These are phyloP conservation scores for Amphipyra berbera DNA, from an alignment of 2,888 invertebrate genomes.

Conservation along the genomic window DNA sequence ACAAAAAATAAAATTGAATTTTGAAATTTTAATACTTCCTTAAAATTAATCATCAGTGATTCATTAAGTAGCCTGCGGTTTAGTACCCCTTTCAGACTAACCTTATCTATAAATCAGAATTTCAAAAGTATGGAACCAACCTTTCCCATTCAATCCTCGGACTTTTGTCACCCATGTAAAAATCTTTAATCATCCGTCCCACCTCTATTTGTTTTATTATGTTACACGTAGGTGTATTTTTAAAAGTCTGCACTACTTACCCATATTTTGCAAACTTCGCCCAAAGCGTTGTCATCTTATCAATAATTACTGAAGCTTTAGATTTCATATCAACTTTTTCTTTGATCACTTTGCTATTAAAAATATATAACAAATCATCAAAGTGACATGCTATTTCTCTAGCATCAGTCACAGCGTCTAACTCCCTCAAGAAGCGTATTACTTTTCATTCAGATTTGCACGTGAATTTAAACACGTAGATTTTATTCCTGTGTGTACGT, in stretches of 20 bases:
- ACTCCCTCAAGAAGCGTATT: slow-evolving; percentile 18
- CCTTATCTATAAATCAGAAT: slow-evolving; percentile 56
- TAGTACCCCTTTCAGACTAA: no score
- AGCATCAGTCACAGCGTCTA: slow-evolving; percentile 37
- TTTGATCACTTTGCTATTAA: slow-evolving; percentile 47
- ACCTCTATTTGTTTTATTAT: background rate
- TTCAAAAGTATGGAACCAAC: slow-evolving; percentile 53
- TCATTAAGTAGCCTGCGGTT: no score
- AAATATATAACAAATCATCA: slow-evolving; percentile 67
- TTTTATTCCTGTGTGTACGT: slow-evolving; percentile 49
- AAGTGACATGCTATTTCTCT: slow-evolving; percentile 56
- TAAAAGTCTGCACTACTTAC: slow-evolving; percentile 51
- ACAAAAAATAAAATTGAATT: no score
- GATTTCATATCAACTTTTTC: slow-evolving; percentile 51
- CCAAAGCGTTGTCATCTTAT: slow-evolving; percentile 65
- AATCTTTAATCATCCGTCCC: no score
- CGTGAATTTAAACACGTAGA: slow-evolving; percentile 69
- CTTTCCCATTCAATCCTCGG: slow-evolving; percentile 38
- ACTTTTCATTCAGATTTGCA: slow-evolving; percentile 68
- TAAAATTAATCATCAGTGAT: no score
- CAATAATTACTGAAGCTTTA: slow-evolving; percentile 59
- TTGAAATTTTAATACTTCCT: no score
- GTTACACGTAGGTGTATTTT: background rate
- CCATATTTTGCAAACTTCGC: slow-evolving; percentile 71
- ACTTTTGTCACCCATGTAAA: no score